Percentiles rank a stretch among this genome's conserved stretches.
Evolutionary conservation across 92 coral and sea anemone genomes (phyloP).

Genomic region (Zoanthus solanderi): DNA sequence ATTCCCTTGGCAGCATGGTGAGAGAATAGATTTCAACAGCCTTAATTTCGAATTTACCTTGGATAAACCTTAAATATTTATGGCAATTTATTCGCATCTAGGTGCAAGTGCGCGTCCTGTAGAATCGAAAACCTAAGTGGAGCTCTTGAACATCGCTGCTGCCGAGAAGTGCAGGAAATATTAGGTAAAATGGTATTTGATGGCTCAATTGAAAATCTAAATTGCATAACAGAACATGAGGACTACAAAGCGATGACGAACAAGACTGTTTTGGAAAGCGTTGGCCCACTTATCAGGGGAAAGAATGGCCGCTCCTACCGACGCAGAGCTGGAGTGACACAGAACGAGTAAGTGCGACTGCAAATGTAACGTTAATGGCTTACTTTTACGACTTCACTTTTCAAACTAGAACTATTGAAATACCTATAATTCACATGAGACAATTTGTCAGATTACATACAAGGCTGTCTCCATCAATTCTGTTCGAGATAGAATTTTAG

Average conservation of each 20-base stretch:
- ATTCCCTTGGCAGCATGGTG: conserved; percentile 26
- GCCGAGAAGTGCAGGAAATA: conserved; percentile 19
- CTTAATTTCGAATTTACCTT: conserved; percentile 11
- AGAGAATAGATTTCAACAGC: conserved; percentile 12
- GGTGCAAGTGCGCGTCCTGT: conserved; percentile 20
- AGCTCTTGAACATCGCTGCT: conserved; percentile 21
- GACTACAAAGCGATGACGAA: conserved; percentile 3
- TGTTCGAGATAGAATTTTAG: conserved; percentile 14
- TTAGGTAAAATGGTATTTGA: neutral
- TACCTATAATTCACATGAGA: neutral
- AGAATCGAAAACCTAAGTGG: conserved; percentile 25
- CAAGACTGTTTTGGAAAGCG: conserved; percentile 22
- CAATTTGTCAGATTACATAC: neutral
- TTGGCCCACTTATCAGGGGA: conserved; percentile 40
- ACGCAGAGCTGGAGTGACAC: conserved; percentile 40
- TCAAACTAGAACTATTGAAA: conserved; percentile 38
- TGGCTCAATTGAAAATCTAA: neutral
- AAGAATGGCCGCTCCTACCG: conserved; percentile 44
- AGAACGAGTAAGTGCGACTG: conserved; percentile 43
- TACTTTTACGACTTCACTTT: conserved; percentile 9
- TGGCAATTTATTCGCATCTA: conserved; percentile 13
- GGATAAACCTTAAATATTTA: neutral
- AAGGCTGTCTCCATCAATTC: conserved; percentile 3
- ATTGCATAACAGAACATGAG: neutral
- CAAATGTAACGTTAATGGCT: neutral